Evolutionary conservation across 2,797 vertebrate genomes (phyloP).

Genomic region (Luscinia megarhynchos): DNA sequence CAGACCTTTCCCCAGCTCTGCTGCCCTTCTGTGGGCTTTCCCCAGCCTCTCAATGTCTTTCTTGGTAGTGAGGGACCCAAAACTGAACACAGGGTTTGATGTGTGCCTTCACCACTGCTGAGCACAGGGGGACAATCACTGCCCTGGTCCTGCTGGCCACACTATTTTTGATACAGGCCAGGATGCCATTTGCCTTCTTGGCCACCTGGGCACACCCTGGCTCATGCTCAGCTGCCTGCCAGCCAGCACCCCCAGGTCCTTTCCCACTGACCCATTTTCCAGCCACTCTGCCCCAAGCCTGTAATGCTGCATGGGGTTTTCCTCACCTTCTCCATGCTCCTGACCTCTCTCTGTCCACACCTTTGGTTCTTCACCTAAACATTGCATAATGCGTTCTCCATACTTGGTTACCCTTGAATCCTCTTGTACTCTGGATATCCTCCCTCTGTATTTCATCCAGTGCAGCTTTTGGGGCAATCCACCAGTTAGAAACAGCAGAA

Average conservation of each 20-base stretch:
- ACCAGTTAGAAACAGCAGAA: neutral
- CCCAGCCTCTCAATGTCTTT: too few relatives aligned
- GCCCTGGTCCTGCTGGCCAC: neutral
- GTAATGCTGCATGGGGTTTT: neutral
- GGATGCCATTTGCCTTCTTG: neutral
- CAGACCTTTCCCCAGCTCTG: neutral
- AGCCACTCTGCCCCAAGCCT: neutral
- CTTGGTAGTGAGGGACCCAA: neutral
- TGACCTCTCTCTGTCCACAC: neutral
- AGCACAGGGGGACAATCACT: neutral
- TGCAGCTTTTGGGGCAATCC: neutral
- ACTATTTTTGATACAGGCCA: neutral
- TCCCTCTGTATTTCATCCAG: neutral
- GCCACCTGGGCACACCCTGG: neutral
- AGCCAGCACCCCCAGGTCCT: neutral
- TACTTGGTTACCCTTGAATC: neutral
- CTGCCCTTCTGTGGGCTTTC: neutral
- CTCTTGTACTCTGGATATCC: neutral
- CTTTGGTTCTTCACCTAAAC: neutral
- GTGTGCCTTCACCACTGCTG: neutral
- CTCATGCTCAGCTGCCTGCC: neutral
- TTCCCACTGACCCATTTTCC: neutral
- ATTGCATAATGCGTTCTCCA: fast-evolving
- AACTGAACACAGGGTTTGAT: neutral
- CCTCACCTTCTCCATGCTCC: neutral